These are phyloP conservation scores for Bergia puertoricense DNA, from an alignment of 92 coral and sea anemone genomes.

Conservation along the genomic window DNA sequence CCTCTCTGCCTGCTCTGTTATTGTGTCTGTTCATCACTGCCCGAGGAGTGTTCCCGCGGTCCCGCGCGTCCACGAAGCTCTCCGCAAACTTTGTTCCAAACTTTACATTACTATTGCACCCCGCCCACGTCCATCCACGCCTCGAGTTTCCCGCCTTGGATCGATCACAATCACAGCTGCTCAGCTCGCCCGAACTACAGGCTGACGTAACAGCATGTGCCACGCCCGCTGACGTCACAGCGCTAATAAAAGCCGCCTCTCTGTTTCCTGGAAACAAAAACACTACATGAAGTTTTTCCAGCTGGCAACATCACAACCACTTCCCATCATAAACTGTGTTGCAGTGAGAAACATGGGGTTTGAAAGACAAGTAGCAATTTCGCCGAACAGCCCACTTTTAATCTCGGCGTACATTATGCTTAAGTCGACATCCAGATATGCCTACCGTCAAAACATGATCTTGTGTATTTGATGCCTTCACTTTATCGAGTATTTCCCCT, in stretches of 20 bases:
- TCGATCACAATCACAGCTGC: slow-evolving; percentile 95
- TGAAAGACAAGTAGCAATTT: too few species aligned
- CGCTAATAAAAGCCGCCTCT: slow-evolving; percentile 90
- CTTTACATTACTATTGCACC: slow-evolving; percentile 91
- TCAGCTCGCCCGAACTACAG: slow-evolving; percentile 75
- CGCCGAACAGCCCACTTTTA: too few species aligned
- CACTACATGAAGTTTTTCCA: too few species aligned
- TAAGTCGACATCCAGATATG: too few species aligned
- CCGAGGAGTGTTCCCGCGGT: slow-evolving; percentile 71
- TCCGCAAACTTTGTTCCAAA: slow-evolving; percentile 86
- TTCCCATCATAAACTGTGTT: too few species aligned
- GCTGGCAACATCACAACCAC: too few species aligned
- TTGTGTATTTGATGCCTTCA: too few species aligned
- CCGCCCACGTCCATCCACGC: slow-evolving; percentile 97
- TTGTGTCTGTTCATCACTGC: slow-evolving; percentile 91
- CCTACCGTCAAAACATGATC: too few species aligned
- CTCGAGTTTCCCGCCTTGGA: slow-evolving; percentile 65
- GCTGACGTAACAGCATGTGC: slow-evolving; percentile 91
- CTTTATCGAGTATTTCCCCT: too few species aligned
- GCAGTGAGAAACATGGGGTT: too few species aligned
- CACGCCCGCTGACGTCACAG: slow-evolving; percentile 97
- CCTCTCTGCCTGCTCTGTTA: slow-evolving; percentile 93
- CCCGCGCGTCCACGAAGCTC: slow-evolving; percentile 85
- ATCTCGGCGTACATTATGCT: too few species aligned
- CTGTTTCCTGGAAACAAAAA: slow-evolving; percentile 68